Conservation (phyloP, 2,797 vertebrate species). For the Sarcophilus harrisii region DNA sequence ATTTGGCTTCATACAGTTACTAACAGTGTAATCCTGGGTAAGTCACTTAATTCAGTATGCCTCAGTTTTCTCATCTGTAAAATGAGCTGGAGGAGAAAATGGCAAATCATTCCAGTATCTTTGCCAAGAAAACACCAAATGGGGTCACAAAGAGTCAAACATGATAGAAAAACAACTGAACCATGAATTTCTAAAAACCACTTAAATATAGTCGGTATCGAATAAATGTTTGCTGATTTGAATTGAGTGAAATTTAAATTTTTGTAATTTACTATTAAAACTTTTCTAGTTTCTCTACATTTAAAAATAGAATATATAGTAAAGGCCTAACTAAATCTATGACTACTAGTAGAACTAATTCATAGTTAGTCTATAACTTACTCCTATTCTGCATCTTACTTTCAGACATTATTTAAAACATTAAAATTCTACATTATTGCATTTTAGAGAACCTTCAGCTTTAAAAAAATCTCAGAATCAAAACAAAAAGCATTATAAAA, state of each 20-base stretch:
- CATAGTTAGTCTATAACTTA: background rate
- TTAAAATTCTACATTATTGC: background rate
- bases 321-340: background rate
- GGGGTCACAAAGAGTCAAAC: background rate
- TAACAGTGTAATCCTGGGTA: background rate
- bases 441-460: background rate
- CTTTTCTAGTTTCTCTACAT: background rate
- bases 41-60: background rate
- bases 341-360: background rate
- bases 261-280: background rate
- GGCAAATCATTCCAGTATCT: background rate
- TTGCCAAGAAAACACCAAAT: background rate
- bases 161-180: background rate
- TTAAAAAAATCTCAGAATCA: background rate
- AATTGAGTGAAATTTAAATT: background rate
- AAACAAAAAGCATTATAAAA: background rate
- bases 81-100: background rate
- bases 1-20: background rate
- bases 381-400: background rate
- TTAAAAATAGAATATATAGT: background rate
- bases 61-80: background rate
- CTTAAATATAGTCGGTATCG: background rate
- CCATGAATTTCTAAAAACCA: background rate
- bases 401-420: background rate
- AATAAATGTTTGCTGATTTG: background rate